phyloP scores from a whole-genome alignment of 2,797 vertebrate species.

The Antennarius maculatus region DNA sequence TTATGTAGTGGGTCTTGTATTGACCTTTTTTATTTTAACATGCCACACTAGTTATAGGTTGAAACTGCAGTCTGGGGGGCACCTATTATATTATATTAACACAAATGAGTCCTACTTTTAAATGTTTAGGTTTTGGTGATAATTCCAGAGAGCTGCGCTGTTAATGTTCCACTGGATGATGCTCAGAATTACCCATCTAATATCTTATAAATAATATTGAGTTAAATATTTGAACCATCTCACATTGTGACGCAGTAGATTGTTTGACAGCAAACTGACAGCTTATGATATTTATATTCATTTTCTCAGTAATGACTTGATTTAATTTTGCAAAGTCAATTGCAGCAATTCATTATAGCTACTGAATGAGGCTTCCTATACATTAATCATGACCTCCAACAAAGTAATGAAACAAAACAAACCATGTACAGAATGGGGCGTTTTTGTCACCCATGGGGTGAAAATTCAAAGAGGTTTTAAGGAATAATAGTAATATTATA shows the following conservation, averaged over 20 bases:
- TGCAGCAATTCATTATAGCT: slow-evolving; percentile 6
- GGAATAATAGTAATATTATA: neutral
- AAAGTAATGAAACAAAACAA: neutral
- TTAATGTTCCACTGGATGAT: neutral
- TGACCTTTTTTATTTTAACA: neutral
- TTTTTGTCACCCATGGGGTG: neutral
- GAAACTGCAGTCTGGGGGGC: neutral
- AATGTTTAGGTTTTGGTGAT: neutral
- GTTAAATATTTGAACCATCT: neutral
- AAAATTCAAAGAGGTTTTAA: neutral
- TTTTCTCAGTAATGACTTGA: slow-evolving; percentile 6
- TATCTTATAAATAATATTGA: neutral
- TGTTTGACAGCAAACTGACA: neutral
- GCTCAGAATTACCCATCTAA: neutral
- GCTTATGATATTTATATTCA: neutral
- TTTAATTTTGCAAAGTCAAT: slow-evolving; percentile 3
- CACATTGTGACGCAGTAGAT: neutral
- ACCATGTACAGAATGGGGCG: neutral
- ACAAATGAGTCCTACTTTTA: neutral
- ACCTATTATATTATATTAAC: too few species aligned
- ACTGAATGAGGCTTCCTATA: neutral
- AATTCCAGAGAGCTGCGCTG: neutral
- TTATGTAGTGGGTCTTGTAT: neutral
- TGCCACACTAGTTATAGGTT: neutral
- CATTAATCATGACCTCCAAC: neutral